Percentiles rank a stretch among this genome's conserved stretches.
phyloP scores from a whole-genome alignment of 2,797 vertebrate species.

The Hydrophis major region DNA sequence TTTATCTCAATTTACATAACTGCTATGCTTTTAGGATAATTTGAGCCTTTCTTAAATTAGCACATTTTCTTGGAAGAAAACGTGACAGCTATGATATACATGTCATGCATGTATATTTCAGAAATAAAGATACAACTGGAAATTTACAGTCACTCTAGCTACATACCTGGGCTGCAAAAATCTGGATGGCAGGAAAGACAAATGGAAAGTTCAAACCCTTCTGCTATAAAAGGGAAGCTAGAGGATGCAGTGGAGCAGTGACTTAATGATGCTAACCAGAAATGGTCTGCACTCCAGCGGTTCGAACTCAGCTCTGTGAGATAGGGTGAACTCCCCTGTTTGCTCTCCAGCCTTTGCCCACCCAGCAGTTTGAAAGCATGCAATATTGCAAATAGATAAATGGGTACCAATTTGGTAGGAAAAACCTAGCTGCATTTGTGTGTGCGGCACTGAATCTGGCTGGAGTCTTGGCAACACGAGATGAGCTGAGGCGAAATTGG shows the following conservation, averaged over 20 bases:
- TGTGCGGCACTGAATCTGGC: not conserved
- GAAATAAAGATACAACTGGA: not conserved
- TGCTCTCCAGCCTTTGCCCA: not conserved
- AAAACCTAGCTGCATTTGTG: not conserved
- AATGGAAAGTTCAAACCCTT: not conserved
- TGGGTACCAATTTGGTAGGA: not conserved
- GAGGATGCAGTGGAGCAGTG: not conserved
- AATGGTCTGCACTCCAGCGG: not conserved
- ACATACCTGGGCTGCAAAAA: not conserved
- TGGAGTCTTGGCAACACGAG: not conserved
- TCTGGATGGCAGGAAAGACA: not conserved
- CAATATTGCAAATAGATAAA: not conserved
- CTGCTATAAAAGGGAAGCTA: not conserved
- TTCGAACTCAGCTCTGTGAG: not conserved
- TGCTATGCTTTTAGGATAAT: not conserved
- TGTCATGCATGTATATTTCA: not conserved
- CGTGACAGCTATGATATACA: not conserved
- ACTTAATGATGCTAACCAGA: not conserved
- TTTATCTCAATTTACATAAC: not conserved
- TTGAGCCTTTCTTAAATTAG: not conserved
- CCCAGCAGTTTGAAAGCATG: not conserved
- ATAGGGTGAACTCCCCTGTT: not conserved
- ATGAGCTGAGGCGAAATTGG: accelerated
- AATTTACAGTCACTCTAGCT: not conserved
- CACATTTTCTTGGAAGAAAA: not conserved